Base-by-base conservation (phyloP, 30 jellyfish, hydroid and myxozoan genomes). In the Aurelia aurita complex sp. Pacific region DNA sequence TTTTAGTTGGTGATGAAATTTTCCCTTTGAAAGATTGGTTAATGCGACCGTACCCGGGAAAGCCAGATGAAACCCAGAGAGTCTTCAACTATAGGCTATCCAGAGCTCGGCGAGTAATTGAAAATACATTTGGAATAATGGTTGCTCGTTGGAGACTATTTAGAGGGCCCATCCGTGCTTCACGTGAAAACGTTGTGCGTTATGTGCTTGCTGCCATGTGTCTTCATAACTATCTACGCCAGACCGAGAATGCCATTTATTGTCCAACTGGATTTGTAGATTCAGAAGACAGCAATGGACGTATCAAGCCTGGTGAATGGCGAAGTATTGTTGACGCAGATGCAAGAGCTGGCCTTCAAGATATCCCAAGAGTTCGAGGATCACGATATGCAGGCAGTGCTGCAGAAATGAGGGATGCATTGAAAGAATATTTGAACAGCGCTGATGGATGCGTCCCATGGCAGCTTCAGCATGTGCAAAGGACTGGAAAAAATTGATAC, bases 231-330 rank as follows among this genome's bases (percentile, higher is more conserved):
- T 73, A 89, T 74, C 42, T 73, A 36, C 75, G 93, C 13, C 90
- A 15, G 18, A 89, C 97, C 62, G 89, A 74, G 55, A 89, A 81
- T 66, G 86, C 89, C 2, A 12, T 64, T 18, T 89, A 89, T 67
- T 73, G 81, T 35, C 90, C 94, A 14, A 32, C 81, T 40, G 93
- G 97, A 3, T 74, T 89, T 76, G 60, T 80, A 14, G 97, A 89
- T 67, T 60, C 85, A 4, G 97, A 89, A 82, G 85, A 79, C 38
- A 51, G 85, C 57, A 46, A 18, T 68, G 96, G 92, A 13, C 77
- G 69, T 40, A 74, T 70, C n/a, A 54, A 79, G 11, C 79, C 54
- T 51, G 76, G 86, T 18, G 92, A 87, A 16, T 69, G 87, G 83
- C 53, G 85, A 12, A 52, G 62, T 1, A 69, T 80, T 64, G 89